Evolutionary conservation across 2,888 invertebrate species (phyloP).

Genomic region (Adelphocoris suturalis): DNA sequence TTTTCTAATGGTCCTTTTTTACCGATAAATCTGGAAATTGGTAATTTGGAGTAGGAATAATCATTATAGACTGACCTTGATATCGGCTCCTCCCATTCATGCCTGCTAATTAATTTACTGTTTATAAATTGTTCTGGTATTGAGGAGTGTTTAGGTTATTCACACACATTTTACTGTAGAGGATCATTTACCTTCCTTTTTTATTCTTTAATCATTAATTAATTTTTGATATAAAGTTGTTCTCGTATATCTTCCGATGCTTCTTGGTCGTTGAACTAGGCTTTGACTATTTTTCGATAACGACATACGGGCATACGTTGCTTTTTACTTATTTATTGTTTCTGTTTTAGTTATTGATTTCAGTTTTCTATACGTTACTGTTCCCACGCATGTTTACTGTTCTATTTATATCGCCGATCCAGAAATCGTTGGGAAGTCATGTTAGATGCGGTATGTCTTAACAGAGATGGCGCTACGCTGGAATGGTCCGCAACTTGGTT

Average conservation of each 20-base stretch:
- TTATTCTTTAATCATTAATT: too few relatives aligned
- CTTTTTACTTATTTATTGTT: not conserved
- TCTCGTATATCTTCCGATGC: not conserved
- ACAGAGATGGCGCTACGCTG: too few relatives aligned
- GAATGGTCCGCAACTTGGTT: too few relatives aligned
- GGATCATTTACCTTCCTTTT: conserved; percentile 1
- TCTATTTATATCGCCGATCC: too few relatives aligned
- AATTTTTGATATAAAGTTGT: not conserved
- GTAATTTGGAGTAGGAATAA: conserved; percentile 7
- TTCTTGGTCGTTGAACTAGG: not conserved
- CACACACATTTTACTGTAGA: not conserved
- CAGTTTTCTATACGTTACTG: too few relatives aligned
- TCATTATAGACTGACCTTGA: conserved; percentile 10
- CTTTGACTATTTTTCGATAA: not conserved
- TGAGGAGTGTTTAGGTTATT: conserved; percentile 10
- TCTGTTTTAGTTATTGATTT: not conserved
- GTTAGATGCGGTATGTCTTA: too few relatives aligned
- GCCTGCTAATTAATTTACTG: not conserved
- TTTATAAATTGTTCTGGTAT: not conserved
- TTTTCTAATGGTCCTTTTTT: conserved; percentile 10
- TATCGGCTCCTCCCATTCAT: not conserved
- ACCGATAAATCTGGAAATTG: not conserved
- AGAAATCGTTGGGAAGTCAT: too few relatives aligned
- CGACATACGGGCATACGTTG: not conserved
- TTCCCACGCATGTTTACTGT: too few relatives aligned